These are phyloP conservation scores for Ormyrus thymus DNA, from an alignment of 2,888 invertebrate species.

Conservation along the genomic window DNA sequence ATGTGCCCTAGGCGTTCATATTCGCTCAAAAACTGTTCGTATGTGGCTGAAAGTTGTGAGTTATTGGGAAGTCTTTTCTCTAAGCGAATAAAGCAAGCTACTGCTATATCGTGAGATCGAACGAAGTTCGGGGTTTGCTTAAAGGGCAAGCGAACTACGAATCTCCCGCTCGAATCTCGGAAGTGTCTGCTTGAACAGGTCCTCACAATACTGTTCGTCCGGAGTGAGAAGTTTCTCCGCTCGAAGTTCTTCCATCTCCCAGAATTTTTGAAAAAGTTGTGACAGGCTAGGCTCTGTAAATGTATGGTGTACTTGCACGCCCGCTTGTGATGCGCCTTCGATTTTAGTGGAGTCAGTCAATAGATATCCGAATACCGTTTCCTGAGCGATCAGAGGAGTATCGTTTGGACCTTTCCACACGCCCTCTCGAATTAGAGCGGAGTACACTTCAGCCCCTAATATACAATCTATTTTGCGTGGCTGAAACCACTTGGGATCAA, in stretches of 20 bases:
- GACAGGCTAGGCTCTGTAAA: not conserved
- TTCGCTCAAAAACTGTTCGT: too few relatives aligned
- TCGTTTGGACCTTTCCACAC: not conserved
- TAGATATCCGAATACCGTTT: not conserved
- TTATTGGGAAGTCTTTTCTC: too few relatives aligned
- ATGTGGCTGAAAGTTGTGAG: too few relatives aligned
- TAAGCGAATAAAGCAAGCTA: too few relatives aligned
- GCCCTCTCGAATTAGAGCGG: not conserved
- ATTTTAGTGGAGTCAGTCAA: not conserved
- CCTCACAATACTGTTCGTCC: not conserved
- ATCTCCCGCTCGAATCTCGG: not conserved
- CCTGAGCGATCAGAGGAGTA: not conserved
- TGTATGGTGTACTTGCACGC: not conserved
- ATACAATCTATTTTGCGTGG: not conserved
- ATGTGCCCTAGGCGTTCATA: too few relatives aligned
- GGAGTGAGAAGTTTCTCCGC: not conserved
- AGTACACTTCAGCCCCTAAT: too few relatives aligned
- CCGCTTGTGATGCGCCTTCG: not conserved
- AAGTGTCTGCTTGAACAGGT: not conserved
- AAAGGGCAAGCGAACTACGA: not conserved
- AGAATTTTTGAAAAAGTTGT: not conserved
- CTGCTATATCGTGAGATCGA: too few relatives aligned
- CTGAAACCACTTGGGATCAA: not conserved
- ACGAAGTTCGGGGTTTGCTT: too few relatives aligned
- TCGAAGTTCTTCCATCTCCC: not conserved